These are phyloP conservation scores for Dromas ardeola DNA, from an alignment of 2,113 vertebrate genomes.

Conservation along the genomic window DNA sequence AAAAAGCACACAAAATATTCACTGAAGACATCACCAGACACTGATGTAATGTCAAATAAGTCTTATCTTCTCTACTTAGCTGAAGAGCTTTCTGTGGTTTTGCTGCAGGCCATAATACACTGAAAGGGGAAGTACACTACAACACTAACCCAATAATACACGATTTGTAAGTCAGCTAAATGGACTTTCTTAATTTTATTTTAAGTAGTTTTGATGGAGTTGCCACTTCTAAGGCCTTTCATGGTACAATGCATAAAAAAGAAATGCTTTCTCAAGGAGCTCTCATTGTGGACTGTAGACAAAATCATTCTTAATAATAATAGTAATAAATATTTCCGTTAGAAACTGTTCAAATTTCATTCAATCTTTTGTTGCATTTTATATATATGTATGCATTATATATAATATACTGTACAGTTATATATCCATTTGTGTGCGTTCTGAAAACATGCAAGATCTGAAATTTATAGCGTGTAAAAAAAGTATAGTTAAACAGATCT, in stretches of 20 bases:
- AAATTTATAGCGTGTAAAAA: not conserved
- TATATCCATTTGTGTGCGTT: not conserved
- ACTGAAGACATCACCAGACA: not conserved
- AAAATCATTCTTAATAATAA: not conserved
- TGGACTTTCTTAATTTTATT: not conserved
- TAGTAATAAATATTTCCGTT: not conserved
- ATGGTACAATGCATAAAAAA: not conserved
- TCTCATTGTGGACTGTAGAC: not conserved
- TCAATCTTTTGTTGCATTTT: not conserved
- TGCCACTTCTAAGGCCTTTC: not conserved
- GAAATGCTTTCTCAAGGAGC: not conserved
- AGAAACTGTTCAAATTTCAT: not conserved
- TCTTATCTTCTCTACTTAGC: not conserved
- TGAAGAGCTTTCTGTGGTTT: not conserved
- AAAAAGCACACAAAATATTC: not conserved
- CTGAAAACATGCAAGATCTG: not conserved
- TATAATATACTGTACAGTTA: not conserved
- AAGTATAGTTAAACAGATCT: not conserved
- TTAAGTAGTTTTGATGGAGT: not conserved
- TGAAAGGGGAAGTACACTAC: not conserved
- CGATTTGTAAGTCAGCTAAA: not conserved
- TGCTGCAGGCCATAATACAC: not conserved
- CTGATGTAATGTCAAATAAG: not conserved
- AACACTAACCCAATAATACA: rapidly evolving
- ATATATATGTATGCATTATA: not conserved